These are phyloP conservation scores for Alloscopus bannaensis DNA, from an alignment of 2,888 invertebrate genomes.

Conservation along the genomic window DNA sequence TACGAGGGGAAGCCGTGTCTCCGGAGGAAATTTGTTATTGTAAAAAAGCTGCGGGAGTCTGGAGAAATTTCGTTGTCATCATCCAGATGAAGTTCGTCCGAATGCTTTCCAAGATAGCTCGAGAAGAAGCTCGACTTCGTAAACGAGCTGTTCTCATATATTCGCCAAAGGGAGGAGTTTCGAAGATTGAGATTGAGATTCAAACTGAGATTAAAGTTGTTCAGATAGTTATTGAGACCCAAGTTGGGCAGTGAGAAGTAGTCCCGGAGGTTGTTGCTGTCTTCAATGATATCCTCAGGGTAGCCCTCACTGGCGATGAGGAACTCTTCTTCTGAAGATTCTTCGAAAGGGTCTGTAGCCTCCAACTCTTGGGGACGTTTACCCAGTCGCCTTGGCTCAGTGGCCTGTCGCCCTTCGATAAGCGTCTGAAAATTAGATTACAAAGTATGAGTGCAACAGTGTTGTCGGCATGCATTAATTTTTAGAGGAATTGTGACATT, in stretches of 20 bases:
- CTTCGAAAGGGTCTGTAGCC: constrained; percentile 17
- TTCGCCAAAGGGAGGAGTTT: constrained; percentile 69
- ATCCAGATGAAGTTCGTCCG: constrained; percentile 32
- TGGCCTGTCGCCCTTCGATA: constrained; percentile 37
- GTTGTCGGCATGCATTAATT: neutral
- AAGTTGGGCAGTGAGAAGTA: constrained; percentile 67
- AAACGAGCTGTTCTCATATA: constrained; percentile 68
- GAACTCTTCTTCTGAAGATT: constrained; percentile 49
- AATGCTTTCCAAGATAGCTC: constrained; percentile 53
- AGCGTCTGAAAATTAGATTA: constrained; percentile 32
- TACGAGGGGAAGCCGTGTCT: constrained; percentile 47
- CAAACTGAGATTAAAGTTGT: constrained; percentile 69
- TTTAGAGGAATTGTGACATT: neutral
- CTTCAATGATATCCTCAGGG: constrained; percentile 47
- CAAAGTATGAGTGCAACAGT: neutral
- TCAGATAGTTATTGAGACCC: constrained; percentile 67
- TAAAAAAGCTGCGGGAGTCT: constrained; percentile 47
- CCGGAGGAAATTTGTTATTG: constrained; percentile 48
- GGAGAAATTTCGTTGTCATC: constrained; percentile 41
- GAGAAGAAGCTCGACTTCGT: constrained; percentile 43
- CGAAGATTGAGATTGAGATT: constrained; percentile 69
- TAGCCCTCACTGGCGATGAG: constrained; percentile 44
- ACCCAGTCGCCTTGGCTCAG: constrained; percentile 25
- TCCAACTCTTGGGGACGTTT: constrained; percentile 26
- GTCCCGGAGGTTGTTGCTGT: constrained; percentile 60